Conservation (phyloP, 2,113 vertebrate genomes). For the Brienomyrus longianalis region DNA sequence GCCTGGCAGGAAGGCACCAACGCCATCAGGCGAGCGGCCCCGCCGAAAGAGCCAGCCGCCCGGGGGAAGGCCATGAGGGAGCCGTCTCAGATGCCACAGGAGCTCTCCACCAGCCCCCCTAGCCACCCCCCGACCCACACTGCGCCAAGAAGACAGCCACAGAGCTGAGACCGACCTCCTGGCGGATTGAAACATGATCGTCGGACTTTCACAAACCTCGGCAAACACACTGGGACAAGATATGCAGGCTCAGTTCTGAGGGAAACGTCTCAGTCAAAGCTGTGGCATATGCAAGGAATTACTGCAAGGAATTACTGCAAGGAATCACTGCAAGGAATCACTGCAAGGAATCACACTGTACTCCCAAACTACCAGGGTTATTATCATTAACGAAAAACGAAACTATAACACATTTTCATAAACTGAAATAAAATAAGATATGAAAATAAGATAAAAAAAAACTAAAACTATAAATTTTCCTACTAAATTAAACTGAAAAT, state of each 20-base stretch:
- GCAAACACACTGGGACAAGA: not conserved
- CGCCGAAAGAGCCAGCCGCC: slow-evolving; percentile 15
- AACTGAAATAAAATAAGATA: not conserved
- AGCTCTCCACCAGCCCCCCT: not conserved
- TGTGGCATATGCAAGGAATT: not conserved
- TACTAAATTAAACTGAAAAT: not conserved
- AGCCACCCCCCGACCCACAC: not conserved
- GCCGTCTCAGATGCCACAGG: slow-evolving; percentile 18
- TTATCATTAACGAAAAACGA: not conserved
- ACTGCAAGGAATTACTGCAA: not conserved
- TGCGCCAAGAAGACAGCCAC: not conserved
- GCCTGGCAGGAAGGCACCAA: not conserved
- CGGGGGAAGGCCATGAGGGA: not conserved
- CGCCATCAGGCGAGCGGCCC: not conserved
- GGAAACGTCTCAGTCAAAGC: not conserved
- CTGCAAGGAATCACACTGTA: not conserved
- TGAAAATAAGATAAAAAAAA: not conserved
- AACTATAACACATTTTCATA: not conserved
- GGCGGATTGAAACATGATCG: not conserved
- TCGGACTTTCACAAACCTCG: not conserved
- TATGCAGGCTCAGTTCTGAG: not conserved
- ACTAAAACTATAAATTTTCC: not conserved
- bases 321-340: not conserved
- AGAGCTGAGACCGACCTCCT: not conserved
- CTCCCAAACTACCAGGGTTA: not conserved